Percentiles rank a stretch among this genome's conserved stretches.
These are phyloP conservation scores for Galago senegalensis DNA, from an alignment of 2,797 vertebrate species.

Conservation along the genomic window DNA sequence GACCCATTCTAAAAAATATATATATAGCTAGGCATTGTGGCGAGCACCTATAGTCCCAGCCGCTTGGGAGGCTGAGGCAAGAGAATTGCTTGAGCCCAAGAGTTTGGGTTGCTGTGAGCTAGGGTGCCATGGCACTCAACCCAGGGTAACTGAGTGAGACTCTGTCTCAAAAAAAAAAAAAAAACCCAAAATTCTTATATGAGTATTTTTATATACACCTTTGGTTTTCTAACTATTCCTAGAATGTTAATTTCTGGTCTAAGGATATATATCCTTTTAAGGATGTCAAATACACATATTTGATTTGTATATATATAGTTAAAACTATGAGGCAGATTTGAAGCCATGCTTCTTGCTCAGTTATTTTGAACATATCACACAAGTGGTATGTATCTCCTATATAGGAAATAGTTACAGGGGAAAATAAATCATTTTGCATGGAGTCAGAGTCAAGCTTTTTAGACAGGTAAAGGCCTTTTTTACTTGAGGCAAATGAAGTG, in stretches of 20 bases:
- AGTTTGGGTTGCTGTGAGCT: too few relatives aligned
- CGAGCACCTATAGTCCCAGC: too few relatives aligned
- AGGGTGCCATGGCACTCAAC: too few relatives aligned
- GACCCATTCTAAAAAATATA: too few relatives aligned
- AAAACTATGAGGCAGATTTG: conserved; percentile 43
- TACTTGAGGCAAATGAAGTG: conserved; percentile 18
- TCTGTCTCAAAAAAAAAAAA: too few relatives aligned
- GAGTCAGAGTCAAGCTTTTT: conserved; percentile 54
- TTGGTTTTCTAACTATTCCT: conserved; percentile 53
- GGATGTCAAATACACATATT: neutral
- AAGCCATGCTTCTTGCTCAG: conserved; percentile 55
- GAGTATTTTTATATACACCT: conserved; percentile 52
- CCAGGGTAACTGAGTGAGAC: too few relatives aligned
- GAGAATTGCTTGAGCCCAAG: too few relatives aligned
- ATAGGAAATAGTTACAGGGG: conserved; percentile 37
- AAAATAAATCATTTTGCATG: conserved; percentile 45
- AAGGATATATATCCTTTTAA: conserved; percentile 61
- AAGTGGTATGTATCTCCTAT: conserved; percentile 30
- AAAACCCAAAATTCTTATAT: neutral
- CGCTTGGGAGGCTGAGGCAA: too few relatives aligned
- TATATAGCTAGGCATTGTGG: too few relatives aligned
- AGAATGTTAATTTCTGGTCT: conserved; percentile 59
- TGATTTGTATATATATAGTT: neutral
- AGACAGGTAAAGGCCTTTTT: conserved; percentile 37
- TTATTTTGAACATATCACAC: conserved; percentile 69